Evolutionary conservation across 2,888 invertebrate genomes (phyloP).

Genomic region (Drosophila birchii): DNA sequence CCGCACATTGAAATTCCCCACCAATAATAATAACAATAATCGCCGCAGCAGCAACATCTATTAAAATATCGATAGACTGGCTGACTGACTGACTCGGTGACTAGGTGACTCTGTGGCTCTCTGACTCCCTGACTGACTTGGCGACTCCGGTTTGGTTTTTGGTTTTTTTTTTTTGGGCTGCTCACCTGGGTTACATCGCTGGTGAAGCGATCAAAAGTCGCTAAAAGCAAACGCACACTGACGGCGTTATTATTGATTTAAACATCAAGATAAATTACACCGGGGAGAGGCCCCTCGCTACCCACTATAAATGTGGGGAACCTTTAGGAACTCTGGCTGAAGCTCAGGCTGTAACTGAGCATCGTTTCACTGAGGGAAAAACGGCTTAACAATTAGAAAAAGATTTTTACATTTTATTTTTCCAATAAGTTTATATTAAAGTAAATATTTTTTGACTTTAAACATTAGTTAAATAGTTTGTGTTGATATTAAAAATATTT

Average conservation of each 20-base stretch:
- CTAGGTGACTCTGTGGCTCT: conserved; percentile 13
- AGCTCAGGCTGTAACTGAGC: conserved; percentile 10
- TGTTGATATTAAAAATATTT: no score
- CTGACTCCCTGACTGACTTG: conserved; percentile 28
- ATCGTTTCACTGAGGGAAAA: neutral
- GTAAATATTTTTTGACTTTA: no score
- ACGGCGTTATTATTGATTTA: conserved; percentile 83
- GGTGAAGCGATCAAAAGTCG: conserved; percentile 60
- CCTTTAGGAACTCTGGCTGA: conserved; percentile 36
- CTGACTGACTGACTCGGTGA: conserved; percentile 19
- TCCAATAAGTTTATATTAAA: no score
- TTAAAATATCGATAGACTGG: conserved; percentile 50
- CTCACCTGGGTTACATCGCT: conserved; percentile 15
- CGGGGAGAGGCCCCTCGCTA: conserved; percentile 52
- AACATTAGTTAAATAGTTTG: no score
- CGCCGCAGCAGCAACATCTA: conserved; percentile 53
- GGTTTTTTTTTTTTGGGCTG: conserved; percentile 9
- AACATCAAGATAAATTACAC: conserved; percentile 84
- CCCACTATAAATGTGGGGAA: conserved; percentile 15
- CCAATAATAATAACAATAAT: conserved; percentile 59
- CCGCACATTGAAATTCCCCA: conserved; percentile 71
- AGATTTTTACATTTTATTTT: neutral
- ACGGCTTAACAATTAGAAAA: neutral
- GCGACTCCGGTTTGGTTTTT: conserved; percentile 24
- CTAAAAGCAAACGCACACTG: conserved; percentile 70